Evolutionary conservation across 2,888 invertebrate genomes (phyloP), one percentile per base, ranked within the genome.

Genomic region (Sphaeridia pumilis): DNA sequence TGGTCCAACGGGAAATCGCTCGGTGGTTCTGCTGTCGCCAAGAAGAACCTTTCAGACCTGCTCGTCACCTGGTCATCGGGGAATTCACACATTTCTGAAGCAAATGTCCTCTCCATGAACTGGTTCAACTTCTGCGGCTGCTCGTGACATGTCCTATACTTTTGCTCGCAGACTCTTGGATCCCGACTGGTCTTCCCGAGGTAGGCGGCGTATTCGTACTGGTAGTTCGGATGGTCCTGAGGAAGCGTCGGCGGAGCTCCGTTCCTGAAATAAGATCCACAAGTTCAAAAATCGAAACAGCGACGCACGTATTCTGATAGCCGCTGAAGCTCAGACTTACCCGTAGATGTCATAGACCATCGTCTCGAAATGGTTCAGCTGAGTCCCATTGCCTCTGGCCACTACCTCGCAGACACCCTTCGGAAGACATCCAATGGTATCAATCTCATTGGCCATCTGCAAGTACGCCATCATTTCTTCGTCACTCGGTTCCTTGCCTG

Each of bases 391-490:
- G n/a, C 59, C 58, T 43, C 56, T 54, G 20, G 60, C 57, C 54
- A 59, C 58, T 17, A 60, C 59, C 38, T 63, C 63, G 38, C 63
- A 63, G 41, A 64, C 60, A 7, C 61, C 58, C 48, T 60, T 64
- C 3, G 64, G 60, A 35, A 63, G 56, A 55, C 64, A 64, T 24
- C 55, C 55, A 45, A 57, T 45, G 14, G 46, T 46, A 51, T 64
- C 64, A 46, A 64, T 56, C 48, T 64, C 61, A 38, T 45, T 57
- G 4, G 64, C 59, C 51, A 58, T 58, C 4, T 46, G 26, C 5
- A 62, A 49, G 31, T 64, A 64, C 10, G 57, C 54, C 56, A 54
- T 55, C 41, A 64, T 62, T 22, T 64, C 61, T 14, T 55, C 54
- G 27, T 64, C 64, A 42, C 54, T 49, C 4, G 61, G 61, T 28